These are phyloP conservation scores for Sander vitreus DNA, from an alignment of 2,113 vertebrate genomes.

Conservation along the genomic window DNA sequence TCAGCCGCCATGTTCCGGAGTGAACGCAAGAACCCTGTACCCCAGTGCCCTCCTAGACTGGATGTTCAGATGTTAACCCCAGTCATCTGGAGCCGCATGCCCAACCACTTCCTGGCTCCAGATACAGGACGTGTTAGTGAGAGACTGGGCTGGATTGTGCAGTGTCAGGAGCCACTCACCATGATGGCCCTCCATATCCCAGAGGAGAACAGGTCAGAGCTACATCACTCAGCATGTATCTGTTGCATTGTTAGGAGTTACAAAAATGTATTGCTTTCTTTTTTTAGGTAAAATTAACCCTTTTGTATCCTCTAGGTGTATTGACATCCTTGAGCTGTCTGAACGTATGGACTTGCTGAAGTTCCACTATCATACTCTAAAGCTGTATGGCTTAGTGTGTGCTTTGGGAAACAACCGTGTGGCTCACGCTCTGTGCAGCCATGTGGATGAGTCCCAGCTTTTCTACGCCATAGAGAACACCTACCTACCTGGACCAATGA, in stretches of 20 bases:
- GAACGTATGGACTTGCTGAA: conserved; percentile 89
- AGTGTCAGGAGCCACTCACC: conserved; percentile 88
- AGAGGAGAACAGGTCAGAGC: conserved; percentile 91
- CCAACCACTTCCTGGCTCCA: conserved; percentile 88
- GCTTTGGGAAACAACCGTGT: conserved; percentile 96
- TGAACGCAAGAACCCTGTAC: conserved; percentile 91
- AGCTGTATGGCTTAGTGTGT: conserved; percentile 92
- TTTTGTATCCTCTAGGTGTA: conserved; percentile 82
- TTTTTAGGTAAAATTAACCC: not conserved
- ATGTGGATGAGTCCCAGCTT: conserved; percentile 93
- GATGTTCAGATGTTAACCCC: conserved; percentile 91
- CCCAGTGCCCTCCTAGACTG: conserved; percentile 91
- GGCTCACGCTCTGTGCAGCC: conserved; percentile 93
- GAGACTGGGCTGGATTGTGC: conserved; percentile 91
- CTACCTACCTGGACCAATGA: conserved; percentile 90
- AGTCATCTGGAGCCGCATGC: conserved; percentile 96
- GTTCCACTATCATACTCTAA: conserved; percentile 93
- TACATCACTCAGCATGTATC: not conserved
- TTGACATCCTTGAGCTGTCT: conserved; percentile 94
- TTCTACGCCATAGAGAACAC: conserved; percentile 92
- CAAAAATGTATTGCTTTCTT: not conserved
- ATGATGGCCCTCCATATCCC: conserved; percentile 99
- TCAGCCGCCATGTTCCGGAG: conserved; percentile 96
- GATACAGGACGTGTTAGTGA: conserved; percentile 87
- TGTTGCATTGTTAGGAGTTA: not conserved